Base-by-base conservation (phyloP, 2,888 invertebrate genomes). In the Blastobasis lacticolella region DNA sequence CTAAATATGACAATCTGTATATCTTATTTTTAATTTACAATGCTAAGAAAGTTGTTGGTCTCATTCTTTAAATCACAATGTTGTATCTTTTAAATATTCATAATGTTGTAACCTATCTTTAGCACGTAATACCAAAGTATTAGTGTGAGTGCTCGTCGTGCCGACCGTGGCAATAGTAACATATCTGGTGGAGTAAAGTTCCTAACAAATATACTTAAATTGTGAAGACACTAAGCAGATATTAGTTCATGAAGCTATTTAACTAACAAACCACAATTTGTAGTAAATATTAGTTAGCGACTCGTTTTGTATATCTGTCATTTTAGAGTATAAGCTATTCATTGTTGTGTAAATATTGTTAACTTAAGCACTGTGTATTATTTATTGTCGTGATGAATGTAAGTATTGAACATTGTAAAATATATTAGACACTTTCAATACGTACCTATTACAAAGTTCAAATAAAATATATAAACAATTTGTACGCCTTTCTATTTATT, bases 341-440 rank as follows among this genome's bases (percentile, higher is more conserved):
- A 48, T 46, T 62, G 61, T 68, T 68, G 64, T 81, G 79, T 83
- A 78, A 66, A 79, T 82, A 81, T 71, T 75, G 76, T 81, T 76
- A 69, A 67, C 54, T 63, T 65, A 55, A 71, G 69, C 75, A 72
- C 72, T 76, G 75, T 80, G 67, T 63, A 79, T 69, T 83, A 86
- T 87, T 87, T 87, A 85, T 86, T 86, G 70, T 67, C 67, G 68
- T 66, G 70, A 61, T 61, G 64, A 63, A 45, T 67, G 58, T 68
- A 67, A 71, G 64, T 64, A 67, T 71, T 23, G 23, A 23, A 23
- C 23, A 73, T 69, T 78, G 75, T 80, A 74, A 63, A 72, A 67
- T 68, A 69, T 66, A 61, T 55, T 67, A 75, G 69, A 62, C 66
- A 73, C 73, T 68, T 76, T 75, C 75, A 72, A 67, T 70, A 69